phyloP scores from a whole-genome alignment of 1,140 invertebrate genomes.

The Mizuhopecten yessoensis region DNA sequence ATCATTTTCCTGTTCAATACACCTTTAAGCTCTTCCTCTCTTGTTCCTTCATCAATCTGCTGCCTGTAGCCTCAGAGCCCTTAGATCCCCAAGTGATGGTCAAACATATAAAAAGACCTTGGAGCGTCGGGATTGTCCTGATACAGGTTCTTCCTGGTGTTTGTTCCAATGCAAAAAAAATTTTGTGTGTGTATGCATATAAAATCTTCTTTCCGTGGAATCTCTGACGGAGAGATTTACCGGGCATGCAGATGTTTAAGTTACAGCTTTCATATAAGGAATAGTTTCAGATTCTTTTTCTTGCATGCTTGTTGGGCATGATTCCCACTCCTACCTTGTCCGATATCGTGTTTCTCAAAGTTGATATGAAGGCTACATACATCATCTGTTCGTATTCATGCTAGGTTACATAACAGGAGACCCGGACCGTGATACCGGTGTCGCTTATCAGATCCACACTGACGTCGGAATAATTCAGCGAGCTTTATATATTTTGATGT shows the following conservation, averaged over 20 bases:
- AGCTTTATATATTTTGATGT: conserved; percentile 24
- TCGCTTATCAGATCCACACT: conserved; percentile 14
- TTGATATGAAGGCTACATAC: background rate
- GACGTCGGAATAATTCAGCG: conserved; percentile 12
- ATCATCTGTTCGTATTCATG: background rate
- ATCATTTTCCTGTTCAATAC: no score
- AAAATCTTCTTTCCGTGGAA: no score
- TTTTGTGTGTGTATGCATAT: no score
- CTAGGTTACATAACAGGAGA: background rate
- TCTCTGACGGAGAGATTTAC: background rate
- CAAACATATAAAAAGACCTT: no score
- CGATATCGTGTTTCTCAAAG: conserved; percentile 12
- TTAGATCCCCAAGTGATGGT: no score
- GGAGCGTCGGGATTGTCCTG: no score
- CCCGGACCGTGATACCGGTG: background rate
- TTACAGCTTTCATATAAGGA: background rate
- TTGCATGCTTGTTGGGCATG: background rate
- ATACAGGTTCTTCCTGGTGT: no score
- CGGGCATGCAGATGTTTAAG: background rate
- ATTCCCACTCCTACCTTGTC: background rate
- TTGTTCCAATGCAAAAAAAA: no score
- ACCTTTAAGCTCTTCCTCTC: no score
- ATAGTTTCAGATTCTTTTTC: background rate
- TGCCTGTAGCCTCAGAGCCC: no score
- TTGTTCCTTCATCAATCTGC: no score